phyloP scores from a whole-genome alignment of 35 echinoderm and acorn worm species.

The Apostichopus californicus region DNA sequence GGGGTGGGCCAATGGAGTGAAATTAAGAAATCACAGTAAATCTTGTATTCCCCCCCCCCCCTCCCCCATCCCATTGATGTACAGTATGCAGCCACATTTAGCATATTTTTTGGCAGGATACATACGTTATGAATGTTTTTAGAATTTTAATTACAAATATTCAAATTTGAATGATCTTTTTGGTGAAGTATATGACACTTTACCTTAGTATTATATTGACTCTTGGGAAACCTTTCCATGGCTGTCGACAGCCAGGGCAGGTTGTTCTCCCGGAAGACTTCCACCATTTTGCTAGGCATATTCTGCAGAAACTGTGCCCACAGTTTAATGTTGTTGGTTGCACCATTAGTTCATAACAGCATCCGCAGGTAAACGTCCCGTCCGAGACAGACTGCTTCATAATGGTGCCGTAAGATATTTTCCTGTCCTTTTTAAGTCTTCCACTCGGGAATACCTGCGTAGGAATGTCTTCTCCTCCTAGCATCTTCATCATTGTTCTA shows the following conservation, averaged over 20 bases:
- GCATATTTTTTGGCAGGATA: too few relatives aligned
- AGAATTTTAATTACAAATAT: too few relatives aligned
- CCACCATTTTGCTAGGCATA: conserved; percentile 97
- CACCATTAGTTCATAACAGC: conserved; percentile 96
- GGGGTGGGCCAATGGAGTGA: too few relatives aligned
- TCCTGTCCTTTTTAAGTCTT: conserved; percentile 14
- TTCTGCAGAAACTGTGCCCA: conserved; percentile 91
- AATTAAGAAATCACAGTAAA: too few relatives aligned
- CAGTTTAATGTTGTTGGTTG: conserved; percentile 95
- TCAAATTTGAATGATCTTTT: neutral
- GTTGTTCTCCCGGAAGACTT: conserved; percentile 78
- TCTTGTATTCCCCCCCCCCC: too few relatives aligned
- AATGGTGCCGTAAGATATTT: conserved; percentile 34
- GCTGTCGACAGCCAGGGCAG: conserved; percentile 89
- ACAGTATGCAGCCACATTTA: too few relatives aligned
- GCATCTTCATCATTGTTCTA: conserved; percentile 41
- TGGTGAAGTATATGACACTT: neutral
- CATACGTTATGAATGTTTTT: neutral
- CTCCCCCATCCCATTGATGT: too few relatives aligned
- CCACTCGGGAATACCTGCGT: neutral
- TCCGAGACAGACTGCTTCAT: conserved; percentile 60
- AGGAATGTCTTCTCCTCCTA: conserved; percentile 11
- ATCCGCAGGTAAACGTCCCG: conserved; percentile 79
- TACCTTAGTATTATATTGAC: conserved; percentile 94
- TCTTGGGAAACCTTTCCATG: conserved; percentile 90